Evolutionary conservation across 2,797 vertebrate genomes (phyloP).

Genomic region (Lindbergichthys nudifrons): DNA sequence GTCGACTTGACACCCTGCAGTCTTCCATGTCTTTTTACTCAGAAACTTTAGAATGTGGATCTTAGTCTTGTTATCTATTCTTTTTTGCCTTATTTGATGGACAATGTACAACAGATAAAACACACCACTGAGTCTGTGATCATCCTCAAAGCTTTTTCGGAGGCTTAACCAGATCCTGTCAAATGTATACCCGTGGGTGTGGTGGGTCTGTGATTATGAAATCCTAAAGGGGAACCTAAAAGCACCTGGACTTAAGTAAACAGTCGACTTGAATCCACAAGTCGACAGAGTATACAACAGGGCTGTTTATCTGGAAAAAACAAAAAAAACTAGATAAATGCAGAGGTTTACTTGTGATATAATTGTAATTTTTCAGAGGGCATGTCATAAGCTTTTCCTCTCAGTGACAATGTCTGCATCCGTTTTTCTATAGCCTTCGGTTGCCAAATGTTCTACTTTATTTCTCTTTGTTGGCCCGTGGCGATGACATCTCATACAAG

Average conservation of each 20-base stretch:
- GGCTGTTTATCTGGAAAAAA: background rate
- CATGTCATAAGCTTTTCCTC: constrained; percentile 1
- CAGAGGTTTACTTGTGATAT: background rate
- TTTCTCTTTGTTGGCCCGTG: constrained; percentile 27
- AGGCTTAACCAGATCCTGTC: constrained; percentile 56
- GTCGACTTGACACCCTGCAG: constrained; percentile 1
- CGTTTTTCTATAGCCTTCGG: background rate
- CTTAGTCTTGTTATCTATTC: background rate
- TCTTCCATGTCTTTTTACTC: rapidly evolving
- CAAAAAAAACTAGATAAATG: constrained; percentile 20
- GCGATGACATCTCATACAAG: constrained; percentile 19
- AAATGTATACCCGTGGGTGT: constrained; percentile 56
- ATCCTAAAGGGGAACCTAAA: constrained; percentile 31
- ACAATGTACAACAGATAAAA: constrained; percentile 23
- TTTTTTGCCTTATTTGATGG: constrained; percentile 1
- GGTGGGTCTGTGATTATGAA: constrained; percentile 40
- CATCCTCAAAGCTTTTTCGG: constrained; percentile 32
- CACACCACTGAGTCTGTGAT: constrained; percentile 3
- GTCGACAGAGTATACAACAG: constrained; percentile 45
- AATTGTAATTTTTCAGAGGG: background rate
- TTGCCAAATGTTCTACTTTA: background rate
- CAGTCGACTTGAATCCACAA: constrained; percentile 26
- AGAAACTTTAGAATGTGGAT: background rate
- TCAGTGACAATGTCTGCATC: background rate
- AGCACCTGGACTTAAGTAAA: constrained; percentile 57